These are phyloP conservation scores for Aspidiotus rigidus DNA, from an alignment of 2,888 invertebrate genomes.

Conservation along the genomic window DNA sequence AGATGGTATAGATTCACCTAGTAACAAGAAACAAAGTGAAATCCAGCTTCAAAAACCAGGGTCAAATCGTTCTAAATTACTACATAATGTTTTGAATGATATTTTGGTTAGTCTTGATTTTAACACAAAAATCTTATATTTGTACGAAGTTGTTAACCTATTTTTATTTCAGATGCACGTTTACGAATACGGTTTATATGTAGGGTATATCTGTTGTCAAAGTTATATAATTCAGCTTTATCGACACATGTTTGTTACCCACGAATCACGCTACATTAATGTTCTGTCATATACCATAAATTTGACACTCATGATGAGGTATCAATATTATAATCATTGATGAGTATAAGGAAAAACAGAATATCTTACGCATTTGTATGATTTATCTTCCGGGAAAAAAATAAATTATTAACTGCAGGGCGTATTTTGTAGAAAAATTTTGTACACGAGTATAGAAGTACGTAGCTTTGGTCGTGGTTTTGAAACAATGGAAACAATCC, in stretches of 20 bases:
- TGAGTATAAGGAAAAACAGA: background rate
- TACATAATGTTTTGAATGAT: constrained; percentile 22
- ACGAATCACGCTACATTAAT: background rate
- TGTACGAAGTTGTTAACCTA: too few species aligned
- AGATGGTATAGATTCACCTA: background rate
- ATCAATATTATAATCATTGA: too few species aligned
- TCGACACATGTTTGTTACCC: constrained; percentile 16
- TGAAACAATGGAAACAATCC: constrained; percentile 35
- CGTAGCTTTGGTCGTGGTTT: background rate
- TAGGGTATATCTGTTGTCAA: constrained; percentile 12
- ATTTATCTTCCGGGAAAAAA: background rate
- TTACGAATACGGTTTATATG: constrained; percentile 16
- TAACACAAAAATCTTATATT: too few species aligned
- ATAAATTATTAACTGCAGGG: background rate
- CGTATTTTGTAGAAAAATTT: constrained; percentile 26
- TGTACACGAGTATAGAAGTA: constrained; percentile 14
- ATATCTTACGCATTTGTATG: background rate
- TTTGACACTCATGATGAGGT: constrained; percentile 8
- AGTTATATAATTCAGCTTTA: constrained; percentile 15
- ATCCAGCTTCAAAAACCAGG: constrained; percentile 3
- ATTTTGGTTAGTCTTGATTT: background rate
- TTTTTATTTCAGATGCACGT: constrained; percentile 6
- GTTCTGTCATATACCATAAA: constrained; percentile 7
- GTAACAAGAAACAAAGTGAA: background rate
- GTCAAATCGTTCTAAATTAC: constrained; percentile 13